Evolutionary conservation across 2,888 invertebrate genomes (phyloP).

Genomic region (Volucella inflata): DNA sequence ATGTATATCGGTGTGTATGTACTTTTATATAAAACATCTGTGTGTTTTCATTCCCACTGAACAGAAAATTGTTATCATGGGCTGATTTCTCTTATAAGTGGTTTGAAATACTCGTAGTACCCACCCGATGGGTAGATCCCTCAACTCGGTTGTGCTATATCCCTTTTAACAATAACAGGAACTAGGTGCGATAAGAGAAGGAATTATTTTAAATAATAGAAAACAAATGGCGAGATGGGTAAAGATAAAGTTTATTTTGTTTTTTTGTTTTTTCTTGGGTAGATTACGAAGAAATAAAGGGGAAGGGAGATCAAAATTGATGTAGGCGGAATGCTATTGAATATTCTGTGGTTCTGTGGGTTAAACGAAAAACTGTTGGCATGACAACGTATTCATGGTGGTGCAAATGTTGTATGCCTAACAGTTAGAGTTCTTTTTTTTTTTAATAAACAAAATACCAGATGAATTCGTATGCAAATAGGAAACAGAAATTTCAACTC

Average conservation of each 20-base stretch:
- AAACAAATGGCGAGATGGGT: slow-evolving; percentile 64
- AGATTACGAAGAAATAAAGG: slow-evolving; percentile 56
- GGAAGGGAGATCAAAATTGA: slow-evolving; percentile 9
- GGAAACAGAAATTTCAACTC: slow-evolving; percentile 57
- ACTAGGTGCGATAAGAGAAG: slow-evolving; percentile 67
- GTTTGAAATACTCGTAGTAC: slow-evolving; percentile 1
- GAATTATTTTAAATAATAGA: slow-evolving; percentile 73
- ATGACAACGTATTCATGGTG: slow-evolving; percentile 44
- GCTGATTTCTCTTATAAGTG: slow-evolving; percentile 39
- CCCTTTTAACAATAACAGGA: slow-evolving; percentile 50
- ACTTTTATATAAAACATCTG: background rate
- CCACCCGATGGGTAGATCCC: background rate
- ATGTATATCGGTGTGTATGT: background rate
- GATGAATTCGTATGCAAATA: slow-evolving; percentile 73
- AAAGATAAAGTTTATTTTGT: slow-evolving; percentile 61
- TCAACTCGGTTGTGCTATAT: slow-evolving; percentile 13
- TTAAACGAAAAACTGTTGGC: slow-evolving; percentile 9
- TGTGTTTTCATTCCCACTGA: slow-evolving; percentile 13
- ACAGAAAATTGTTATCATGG: slow-evolving; percentile 25
- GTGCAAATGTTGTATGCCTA: slow-evolving; percentile 64
- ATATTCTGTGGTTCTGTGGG: slow-evolving; percentile 45
- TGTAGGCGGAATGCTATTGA: slow-evolving; percentile 26
- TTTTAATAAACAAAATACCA: slow-evolving; percentile 60
- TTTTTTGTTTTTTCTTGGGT: slow-evolving; percentile 41
- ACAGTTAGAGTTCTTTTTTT: slow-evolving; percentile 43